Base-by-base conservation (phyloP, 1,140 invertebrate species). In the Sarcophaga peregrina region DNA sequence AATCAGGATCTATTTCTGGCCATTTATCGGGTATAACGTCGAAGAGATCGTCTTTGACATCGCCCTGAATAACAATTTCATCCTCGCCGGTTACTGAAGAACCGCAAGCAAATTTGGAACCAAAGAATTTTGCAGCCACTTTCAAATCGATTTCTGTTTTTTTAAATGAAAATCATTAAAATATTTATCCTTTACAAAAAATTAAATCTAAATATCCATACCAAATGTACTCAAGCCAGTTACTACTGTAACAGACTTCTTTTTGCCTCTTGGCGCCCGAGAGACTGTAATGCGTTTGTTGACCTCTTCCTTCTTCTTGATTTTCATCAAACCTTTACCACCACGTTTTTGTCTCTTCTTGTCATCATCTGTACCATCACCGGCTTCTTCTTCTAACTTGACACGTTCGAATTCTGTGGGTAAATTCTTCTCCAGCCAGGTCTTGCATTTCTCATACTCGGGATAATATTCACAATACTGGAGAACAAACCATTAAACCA, bases 21-120 rank as follows among this genome's bases (percentile, higher is more conserved):
- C 98, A 99, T 91, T 99, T 99, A 89, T 99, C 98, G 82, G 97
- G 97, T 89, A 99, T 97, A 83, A 99, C 94, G 92, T 99, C 98
- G 91, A 99, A 98, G 4, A 99, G 91, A 86, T 99, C 98, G 92
- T 99, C 98, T 91, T 99, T 99, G 0, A 99, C 96, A 92, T 98
- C 97, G 82, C 97, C 98, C 92, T 99, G 98, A 90, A 99, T 99
- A 8, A 99, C 98, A 89, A 99, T 99, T 92, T 99, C 99, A 93
- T 99, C 98, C 83, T 99, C 97, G 13, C 97, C 98, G 52, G 98
- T 99, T 0, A 99, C 97, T 20, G 98, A 99, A 17, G 98, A 98
- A 10, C 98, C 98, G 93, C 98, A 99, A 8, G 98, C 98, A 93
- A 99, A 99, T 91, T 97, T 97, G 82, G 96, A 96, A 52, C 97